Percentiles rank a stretch among this genome's conserved stretches.
phyloP scores from a whole-genome alignment of 1,140 invertebrate species.

The Dreissena polymorpha region DNA sequence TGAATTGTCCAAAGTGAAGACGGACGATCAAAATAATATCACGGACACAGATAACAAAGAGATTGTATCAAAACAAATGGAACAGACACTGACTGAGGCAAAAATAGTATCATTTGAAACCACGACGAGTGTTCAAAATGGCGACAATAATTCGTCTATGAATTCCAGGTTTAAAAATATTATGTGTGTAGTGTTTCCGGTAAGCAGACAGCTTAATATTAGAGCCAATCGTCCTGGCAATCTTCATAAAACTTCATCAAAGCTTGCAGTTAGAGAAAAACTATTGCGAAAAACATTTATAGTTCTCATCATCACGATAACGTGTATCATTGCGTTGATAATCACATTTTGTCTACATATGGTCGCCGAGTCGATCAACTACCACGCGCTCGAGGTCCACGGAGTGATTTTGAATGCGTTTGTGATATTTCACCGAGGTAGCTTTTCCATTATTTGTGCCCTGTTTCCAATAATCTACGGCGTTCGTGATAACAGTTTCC shows the following conservation, averaged over 20 bases:
- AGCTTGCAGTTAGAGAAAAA: conserved; percentile 1
- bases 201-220: neutral
- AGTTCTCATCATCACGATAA: conserved; percentile 45
- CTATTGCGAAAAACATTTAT: conserved; percentile 46
- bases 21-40: conserved; percentile 1
- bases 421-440: conserved; percentile 51
- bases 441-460: conserved; percentile 52
- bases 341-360: conserved; percentile 49
- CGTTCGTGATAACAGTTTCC: conserved; percentile 38
- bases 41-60: neutral
- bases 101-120: neutral
- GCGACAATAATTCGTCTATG: neutral
- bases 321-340: conserved; percentile 40
- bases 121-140: neutral
- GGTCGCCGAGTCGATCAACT: conserved; percentile 33
- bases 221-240: neutral
- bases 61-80: neutral
- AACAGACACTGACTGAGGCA: neutral
- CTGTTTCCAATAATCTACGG: conserved; percentile 50
- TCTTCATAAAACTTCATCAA: neutral
- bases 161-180: neutral
- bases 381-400: conserved; percentile 4
- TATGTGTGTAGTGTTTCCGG: neutral
- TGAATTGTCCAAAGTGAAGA: neutral
- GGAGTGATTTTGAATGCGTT: conserved; percentile 30